Percentiles rank a stretch among this genome's conserved stretches.
These are phyloP conservation scores for Fregetta grallaria DNA, from an alignment of 2,113 vertebrate species.

Conservation along the genomic window DNA sequence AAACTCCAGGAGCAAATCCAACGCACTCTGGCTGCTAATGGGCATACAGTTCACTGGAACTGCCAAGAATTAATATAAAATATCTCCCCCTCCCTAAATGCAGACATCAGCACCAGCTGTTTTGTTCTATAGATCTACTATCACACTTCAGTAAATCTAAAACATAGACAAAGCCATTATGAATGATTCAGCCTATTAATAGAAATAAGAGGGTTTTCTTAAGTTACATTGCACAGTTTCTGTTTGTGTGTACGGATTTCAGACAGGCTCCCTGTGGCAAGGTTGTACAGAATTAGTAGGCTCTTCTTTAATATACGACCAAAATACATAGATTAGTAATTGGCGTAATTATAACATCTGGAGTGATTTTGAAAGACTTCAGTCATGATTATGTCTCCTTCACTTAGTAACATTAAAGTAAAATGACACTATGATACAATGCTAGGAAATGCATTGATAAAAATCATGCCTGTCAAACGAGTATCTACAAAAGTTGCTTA, in stretches of 20 bases:
- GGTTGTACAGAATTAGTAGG: background rate
- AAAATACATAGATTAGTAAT: background rate
- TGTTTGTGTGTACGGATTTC: background rate
- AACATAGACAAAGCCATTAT: background rate
- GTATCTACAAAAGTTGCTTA: slow-evolving; percentile 7
- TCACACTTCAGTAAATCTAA: background rate
- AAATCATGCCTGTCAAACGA: background rate
- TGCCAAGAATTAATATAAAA: slow-evolving; percentile 26
- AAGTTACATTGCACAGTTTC: background rate
- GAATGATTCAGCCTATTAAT: background rate
- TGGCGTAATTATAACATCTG: slow-evolving; percentile 35
- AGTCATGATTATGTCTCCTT: slow-evolving; percentile 3
- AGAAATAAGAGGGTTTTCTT: background rate
- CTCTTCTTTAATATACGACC: background rate
- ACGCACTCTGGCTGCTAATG: slow-evolving; percentile 12
- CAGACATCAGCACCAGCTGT: background rate
- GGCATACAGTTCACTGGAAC: background rate
- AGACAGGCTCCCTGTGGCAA: background rate
- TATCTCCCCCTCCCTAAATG: background rate
- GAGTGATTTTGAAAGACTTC: slow-evolving; percentile 35
- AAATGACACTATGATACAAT: slow-evolving; percentile 19
- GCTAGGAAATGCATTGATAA: background rate
- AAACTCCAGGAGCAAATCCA: slow-evolving; percentile 29
- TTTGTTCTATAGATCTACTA: background rate
- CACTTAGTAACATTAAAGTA: slow-evolving; percentile 19